phyloP scores from a whole-genome alignment of 2,113 vertebrate species.

The Cyprinus carpio region DNA sequence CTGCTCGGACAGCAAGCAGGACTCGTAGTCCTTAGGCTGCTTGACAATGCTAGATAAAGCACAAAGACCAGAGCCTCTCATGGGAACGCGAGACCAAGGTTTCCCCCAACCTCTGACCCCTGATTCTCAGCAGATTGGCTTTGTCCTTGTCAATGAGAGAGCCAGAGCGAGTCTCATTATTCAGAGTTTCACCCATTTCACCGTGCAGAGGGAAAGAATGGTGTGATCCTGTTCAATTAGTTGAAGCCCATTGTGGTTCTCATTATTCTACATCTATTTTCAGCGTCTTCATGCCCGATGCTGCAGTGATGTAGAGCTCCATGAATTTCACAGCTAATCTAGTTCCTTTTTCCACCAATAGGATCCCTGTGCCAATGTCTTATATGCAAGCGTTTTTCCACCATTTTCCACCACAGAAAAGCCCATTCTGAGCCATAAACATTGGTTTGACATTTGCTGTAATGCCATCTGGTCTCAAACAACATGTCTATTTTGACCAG shows the following conservation, averaged over 20 bases:
- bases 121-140: slow-evolving; percentile 76
- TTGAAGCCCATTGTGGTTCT: slow-evolving; percentile 16
- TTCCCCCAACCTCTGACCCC: slow-evolving; percentile 71
- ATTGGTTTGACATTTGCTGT: background rate
- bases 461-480: background rate
- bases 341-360: slow-evolving; percentile 13
- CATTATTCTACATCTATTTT: slow-evolving; percentile 27
- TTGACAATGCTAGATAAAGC: slow-evolving; percentile 76
- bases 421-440: background rate
- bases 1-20: slow-evolving; percentile 71
- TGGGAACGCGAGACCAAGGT: slow-evolving; percentile 70
- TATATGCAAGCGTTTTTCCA: background rate
- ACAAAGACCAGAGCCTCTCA: slow-evolving; percentile 68
- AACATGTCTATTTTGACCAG: background rate
- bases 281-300: slow-evolving; percentile 22
- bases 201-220: slow-evolving; percentile 52
- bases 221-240: slow-evolving; percentile 46
- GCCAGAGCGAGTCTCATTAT: slow-evolving; percentile 58
- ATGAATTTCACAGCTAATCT: slow-evolving; percentile 29
- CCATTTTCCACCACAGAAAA: background rate
- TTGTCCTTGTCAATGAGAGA: slow-evolving; percentile 76
- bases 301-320: slow-evolving; percentile 19
- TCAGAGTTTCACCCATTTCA: slow-evolving; percentile 44
- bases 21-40: slow-evolving; percentile 58
- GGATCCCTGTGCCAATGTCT: background rate